Percentiles rank a stretch among this genome's conserved stretches.
These are phyloP conservation scores for Platalea minor DNA, from an alignment of 2,797 vertebrate species.

Conservation along the genomic window DNA sequence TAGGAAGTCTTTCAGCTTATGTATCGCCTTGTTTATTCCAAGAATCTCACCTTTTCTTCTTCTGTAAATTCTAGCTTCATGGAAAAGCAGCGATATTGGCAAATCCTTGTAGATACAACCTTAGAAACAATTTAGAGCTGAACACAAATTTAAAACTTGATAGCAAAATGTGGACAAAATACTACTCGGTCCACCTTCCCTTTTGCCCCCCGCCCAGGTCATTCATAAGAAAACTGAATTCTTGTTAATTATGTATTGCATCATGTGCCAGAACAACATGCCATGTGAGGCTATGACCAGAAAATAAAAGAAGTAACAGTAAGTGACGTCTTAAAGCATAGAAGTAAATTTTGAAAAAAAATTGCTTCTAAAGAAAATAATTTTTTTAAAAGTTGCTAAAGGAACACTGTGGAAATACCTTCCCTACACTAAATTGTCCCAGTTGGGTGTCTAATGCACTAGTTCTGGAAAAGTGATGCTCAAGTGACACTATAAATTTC, in stretches of 20 bases:
- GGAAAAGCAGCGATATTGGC: neutral
- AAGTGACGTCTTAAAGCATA: neutral
- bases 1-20: neutral
- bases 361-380: neutral
- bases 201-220: rapidly evolving
- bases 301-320: neutral
- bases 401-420: neutral
- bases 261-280: neutral
- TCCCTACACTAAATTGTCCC: neutral
- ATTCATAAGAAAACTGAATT: neutral
- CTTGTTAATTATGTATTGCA: rapidly evolving
- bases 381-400: neutral
- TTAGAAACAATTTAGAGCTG: neutral
- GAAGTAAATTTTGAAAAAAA: neutral
- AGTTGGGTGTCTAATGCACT: neutral
- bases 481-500: neutral
- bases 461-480: neutral
- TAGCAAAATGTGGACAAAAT: neutral
- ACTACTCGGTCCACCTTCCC: neutral
- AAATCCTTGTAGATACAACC: neutral
- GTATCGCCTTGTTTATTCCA: neutral
- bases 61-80: neutral
- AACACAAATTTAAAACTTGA: neutral
- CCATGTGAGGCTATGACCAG: neutral
- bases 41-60: neutral